These are phyloP conservation scores for Heliothis peltigera DNA, from an alignment of 2,888 invertebrate species.

Conservation along the genomic window DNA sequence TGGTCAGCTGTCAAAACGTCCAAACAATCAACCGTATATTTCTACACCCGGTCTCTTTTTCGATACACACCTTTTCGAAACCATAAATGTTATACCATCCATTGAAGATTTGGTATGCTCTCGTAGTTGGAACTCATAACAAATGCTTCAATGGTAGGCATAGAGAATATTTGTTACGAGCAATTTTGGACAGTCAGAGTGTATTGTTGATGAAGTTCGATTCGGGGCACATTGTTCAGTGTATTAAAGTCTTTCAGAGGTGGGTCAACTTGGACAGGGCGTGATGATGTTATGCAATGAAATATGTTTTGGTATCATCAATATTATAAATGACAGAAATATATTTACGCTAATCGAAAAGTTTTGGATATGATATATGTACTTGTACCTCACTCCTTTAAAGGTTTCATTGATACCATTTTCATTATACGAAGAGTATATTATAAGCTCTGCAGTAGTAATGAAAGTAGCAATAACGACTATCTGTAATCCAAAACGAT, in stretches of 20 bases:
- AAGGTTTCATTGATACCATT: constrained; percentile 4
- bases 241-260: constrained; percentile 87
- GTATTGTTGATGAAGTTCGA: constrained; percentile 71
- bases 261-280: constrained; percentile 82
- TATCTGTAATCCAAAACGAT: constrained; percentile 26
- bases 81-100: constrained; percentile 39
- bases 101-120: constrained; percentile 43
- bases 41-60: constrained; percentile 59
- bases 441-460: constrained; percentile 14
- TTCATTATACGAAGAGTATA: too few species aligned
- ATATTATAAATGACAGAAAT: constrained; percentile 74
- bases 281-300: constrained; percentile 84
- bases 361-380: constrained; percentile 63
- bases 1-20: constrained; percentile 90
- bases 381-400: background rate
- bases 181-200: constrained; percentile 59
- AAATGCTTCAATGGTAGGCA: constrained; percentile 64
- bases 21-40: constrained; percentile 85
- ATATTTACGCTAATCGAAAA: constrained; percentile 71
- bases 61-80: constrained; percentile 47
- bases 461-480: constrained; percentile 38
- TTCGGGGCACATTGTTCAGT: constrained; percentile 83
- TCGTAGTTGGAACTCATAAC: background rate
- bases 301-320: constrained; percentile 71
- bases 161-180: constrained; percentile 10